Evolutionary conservation across 64 coral and sea anemone species (phyloP).

Genomic region (Hydrozoanthus tunicans): DNA sequence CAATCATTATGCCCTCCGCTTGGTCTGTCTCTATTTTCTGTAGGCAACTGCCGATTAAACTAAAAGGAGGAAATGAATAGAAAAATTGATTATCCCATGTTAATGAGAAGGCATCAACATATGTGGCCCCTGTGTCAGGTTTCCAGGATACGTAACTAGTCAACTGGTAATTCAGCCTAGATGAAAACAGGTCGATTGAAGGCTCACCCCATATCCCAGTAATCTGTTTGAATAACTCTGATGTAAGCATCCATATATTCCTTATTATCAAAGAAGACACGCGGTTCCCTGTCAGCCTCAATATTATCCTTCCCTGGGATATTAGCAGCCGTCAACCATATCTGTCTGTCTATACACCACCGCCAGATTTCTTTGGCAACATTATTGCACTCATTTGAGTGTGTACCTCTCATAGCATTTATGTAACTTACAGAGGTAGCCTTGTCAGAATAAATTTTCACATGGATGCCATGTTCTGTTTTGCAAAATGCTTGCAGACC

Average conservation of each 20-base stretch:
- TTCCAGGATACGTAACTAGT: constrained; percentile 66
- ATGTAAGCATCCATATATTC: constrained; percentile 51
- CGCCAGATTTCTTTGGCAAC: constrained; percentile 45
- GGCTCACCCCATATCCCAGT: not conserved
- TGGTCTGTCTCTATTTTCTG: constrained; percentile 46
- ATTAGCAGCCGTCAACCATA: constrained; percentile 60
- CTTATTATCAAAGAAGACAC: constrained; percentile 24
- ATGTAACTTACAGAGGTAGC: constrained; percentile 53
- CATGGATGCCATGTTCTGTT: not conserved
- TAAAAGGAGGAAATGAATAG: constrained; percentile 73
- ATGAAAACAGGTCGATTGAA: constrained; percentile 62
- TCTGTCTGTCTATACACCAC: constrained; percentile 4
- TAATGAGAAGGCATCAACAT: constrained; percentile 60
- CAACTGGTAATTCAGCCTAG: constrained; percentile 46
- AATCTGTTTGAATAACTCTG: constrained; percentile 41
- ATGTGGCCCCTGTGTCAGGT: constrained; percentile 60
- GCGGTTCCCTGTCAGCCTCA: constrained; percentile 55
- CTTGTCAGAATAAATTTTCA: constrained; percentile 63
- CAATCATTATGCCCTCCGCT: constrained; percentile 60
- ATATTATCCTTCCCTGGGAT: constrained; percentile 64
- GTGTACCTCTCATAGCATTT: constrained; percentile 54
- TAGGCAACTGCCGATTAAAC: constrained; percentile 41
- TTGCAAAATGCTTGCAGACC: constrained; percentile 55
- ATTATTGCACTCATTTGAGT: constrained; percentile 34
- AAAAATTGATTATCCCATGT: constrained; percentile 56